Evolutionary conservation across 2,113 vertebrate species (phyloP).

Genomic region (Ailuropoda melanoleuca): DNA sequence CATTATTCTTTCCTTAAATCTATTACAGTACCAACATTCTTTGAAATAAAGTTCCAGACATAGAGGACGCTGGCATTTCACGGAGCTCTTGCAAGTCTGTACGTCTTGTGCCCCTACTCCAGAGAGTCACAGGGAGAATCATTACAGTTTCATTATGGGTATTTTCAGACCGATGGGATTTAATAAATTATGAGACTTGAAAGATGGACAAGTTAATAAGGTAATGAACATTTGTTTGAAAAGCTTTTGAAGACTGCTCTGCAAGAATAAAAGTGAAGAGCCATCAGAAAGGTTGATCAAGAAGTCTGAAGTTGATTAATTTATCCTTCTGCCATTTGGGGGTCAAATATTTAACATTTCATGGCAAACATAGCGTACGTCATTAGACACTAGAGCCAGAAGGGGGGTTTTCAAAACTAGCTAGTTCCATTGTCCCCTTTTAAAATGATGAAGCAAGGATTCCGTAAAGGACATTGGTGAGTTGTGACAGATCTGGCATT

Average conservation of each 20-base stretch:
- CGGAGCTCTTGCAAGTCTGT: background rate
- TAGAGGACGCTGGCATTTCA: background rate
- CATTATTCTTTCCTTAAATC: background rate
- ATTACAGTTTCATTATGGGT: background rate
- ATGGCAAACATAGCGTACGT: background rate
- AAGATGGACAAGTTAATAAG: background rate
- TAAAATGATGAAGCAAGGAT: background rate
- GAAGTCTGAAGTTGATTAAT: background rate
- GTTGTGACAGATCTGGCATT: background rate
- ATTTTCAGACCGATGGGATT: background rate
- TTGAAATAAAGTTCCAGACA: background rate
- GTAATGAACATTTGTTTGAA: background rate
- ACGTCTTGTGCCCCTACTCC: background rate
- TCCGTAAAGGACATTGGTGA: background rate
- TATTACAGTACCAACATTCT: background rate
- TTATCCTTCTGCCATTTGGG: background rate
- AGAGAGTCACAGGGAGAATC: background rate
- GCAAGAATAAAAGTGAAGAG: background rate
- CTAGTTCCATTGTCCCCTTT: background rate
- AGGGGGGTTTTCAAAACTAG: background rate
- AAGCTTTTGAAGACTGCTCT: background rate
- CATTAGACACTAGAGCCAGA: background rate
- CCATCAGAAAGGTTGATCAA: background rate
- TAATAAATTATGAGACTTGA: background rate
- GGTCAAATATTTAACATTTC: background rate